A percentile compares a stretch with the other conserved stretches of the same genome.
These are phyloP conservation scores for Rhopalosiphum nymphaeae DNA, from an alignment of 2,888 invertebrate genomes.

Conservation along the genomic window DNA sequence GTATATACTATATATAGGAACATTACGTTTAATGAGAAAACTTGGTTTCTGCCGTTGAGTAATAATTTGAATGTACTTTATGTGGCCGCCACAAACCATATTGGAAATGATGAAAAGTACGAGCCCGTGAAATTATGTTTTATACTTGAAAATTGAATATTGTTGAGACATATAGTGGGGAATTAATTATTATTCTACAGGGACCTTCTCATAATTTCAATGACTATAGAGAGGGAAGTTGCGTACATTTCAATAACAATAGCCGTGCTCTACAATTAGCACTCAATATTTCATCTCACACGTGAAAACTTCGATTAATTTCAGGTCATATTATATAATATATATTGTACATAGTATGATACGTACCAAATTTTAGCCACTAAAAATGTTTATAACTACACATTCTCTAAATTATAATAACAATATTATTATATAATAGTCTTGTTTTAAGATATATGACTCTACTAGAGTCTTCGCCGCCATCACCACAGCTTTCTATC, in stretches of 20 bases:
- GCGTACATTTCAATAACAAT: slow-evolving; percentile 30
- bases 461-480: too few species aligned
- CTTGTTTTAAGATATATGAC: too few species aligned
- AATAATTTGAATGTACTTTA: slow-evolving; percentile 33
- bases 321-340: not conserved
- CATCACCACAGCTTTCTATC: too few species aligned
- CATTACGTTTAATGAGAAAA: slow-evolving; percentile 53
- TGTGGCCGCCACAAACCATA: not conserved
- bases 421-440: not conserved
- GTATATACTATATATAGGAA: not conserved
- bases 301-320: slow-evolving; percentile 16
- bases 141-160: slow-evolving; percentile 47
- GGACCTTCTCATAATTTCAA: slow-evolving; percentile 9
- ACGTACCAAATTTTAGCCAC: not conserved
- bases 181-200: slow-evolving; percentile 43
- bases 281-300: slow-evolving; percentile 37
- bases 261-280: not conserved
- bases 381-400: not conserved
- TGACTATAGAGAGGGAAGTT: not conserved
- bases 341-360: not conserved
- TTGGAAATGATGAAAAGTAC: not conserved
- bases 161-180: not conserved
- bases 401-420: not conserved
- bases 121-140: not conserved
- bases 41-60: slow-evolving; percentile 33